A percentile compares a stretch with the other conserved stretches of the same genome.
Conservation (phyloP, 2,888 invertebrate genomes). For the Hypselothyrea guttata region DNA sequence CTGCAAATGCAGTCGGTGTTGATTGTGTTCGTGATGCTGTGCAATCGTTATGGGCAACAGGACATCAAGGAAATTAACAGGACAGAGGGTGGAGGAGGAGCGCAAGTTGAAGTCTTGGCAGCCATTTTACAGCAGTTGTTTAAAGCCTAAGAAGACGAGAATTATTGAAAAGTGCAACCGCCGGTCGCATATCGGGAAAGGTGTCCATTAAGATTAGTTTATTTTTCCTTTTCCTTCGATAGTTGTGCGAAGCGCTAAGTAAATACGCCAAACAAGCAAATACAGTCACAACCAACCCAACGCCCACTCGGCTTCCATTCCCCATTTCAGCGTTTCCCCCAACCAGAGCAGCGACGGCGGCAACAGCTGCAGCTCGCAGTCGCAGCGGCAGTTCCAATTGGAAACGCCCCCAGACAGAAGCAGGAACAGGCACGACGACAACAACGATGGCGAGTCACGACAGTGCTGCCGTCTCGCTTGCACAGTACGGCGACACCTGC, state of each 20-base stretch:
- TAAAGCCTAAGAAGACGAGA: conserved; percentile 21
- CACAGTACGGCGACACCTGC: conserved; percentile 49
- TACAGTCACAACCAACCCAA: conserved; percentile 11
- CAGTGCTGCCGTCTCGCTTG: conserved; percentile 43
- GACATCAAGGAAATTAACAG: conserved; percentile 70
- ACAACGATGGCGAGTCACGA: conserved; percentile 39
- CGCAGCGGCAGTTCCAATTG: conserved; percentile 65
- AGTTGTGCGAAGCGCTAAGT: conserved; percentile 65
- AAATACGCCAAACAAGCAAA: conserved; percentile 60
- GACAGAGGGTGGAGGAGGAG: conserved; percentile 45
- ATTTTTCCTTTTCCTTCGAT: conserved; percentile 76
- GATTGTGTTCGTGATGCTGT: conserved; percentile 6
- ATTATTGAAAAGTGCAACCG: not conserved
- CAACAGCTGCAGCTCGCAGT: conserved; percentile 26
- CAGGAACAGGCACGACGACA: conserved; percentile 28
- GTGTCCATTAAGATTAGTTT: conserved; percentile 76
- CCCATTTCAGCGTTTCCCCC: conserved; percentile 38
- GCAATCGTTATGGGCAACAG: conserved; percentile 70
- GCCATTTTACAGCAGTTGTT: conserved; percentile 29
- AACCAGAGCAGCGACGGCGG: conserved; percentile 52
- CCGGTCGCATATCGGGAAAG: conserved; percentile 55
- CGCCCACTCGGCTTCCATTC: conserved; percentile 33
- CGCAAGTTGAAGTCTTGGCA: conserved; percentile 1
- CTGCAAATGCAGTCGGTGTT: conserved; percentile 12
- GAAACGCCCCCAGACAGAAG: conserved; percentile 68